Evolutionary conservation across 2,113 vertebrate species (phyloP), one percentile per base, ranked within the genome.

Genomic region (Phodopus roborovskii): DNA sequence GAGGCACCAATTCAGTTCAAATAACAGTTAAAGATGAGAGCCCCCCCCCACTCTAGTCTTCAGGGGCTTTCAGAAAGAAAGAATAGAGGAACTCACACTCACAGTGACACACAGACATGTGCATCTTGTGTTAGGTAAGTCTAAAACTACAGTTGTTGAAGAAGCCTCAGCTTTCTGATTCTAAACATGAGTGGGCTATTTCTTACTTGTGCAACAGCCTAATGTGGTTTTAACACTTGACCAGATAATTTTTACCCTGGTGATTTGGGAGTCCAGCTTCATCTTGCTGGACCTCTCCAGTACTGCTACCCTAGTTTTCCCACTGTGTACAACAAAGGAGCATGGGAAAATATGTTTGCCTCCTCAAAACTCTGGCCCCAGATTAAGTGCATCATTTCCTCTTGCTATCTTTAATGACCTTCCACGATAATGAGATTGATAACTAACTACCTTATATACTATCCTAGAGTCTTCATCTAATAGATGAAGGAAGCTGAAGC

Each of bases 1-100:
- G 48, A 97, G 77, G 60, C 48, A 83, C 45, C 45, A 56, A 92
- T 82, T 92, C 88, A 86, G 71, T 94, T 96, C 95, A 95, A 42
- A n/a, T 89, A 73, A 92, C 66, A 94, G 60, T 50, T 62, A 91
- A 66, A 84, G 86, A 84, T 66, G 36, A 70, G 42, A 45, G n/a
- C 5, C 15, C 4, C 8, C 58, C 39, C 24, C 58, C 26, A 24
- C 28, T 92, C 58, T 42, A 42, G n/a, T 30, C 77, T 96, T 94
- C 26, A 28, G 53, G 56, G 82, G 30, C 39, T 86, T 78, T 87
- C 74, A 93, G 56, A 93, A 93, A 19, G 70, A 10, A 73, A 39
- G 70, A 73, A 82, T 42, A 74, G 64, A 83, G 36, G n/a, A 64
- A 84, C 0, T 79, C 62, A 88, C 24, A 74, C 36, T 90, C 36